phyloP scores from a whole-genome alignment of 2,888 invertebrate species.

The Chesias legatella region DNA sequence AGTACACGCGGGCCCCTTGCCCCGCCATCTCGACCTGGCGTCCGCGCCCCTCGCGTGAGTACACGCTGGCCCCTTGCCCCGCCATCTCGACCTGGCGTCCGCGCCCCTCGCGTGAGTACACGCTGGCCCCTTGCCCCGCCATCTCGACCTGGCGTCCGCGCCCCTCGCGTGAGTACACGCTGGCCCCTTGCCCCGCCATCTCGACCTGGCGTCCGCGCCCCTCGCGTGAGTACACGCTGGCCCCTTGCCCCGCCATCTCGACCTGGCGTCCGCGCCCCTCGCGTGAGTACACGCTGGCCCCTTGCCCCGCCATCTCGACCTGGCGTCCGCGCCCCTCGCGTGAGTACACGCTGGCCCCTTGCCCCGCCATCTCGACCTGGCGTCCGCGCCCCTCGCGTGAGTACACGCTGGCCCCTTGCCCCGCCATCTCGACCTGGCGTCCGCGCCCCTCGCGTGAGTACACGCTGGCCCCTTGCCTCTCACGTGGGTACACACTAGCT shows the following conservation, averaged over 20 bases:
- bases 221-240: constrained; percentile 35
- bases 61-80: constrained; percentile 62
- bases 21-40: constrained; percentile 77
- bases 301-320: constrained; percentile 33
- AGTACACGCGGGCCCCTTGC: constrained; percentile 46
- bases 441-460: constrained; percentile 31
- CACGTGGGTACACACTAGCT: constrained; percentile 20
- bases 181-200: constrained; percentile 65
- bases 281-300: constrained; percentile 44
- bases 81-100: constrained; percentile 74
- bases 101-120: constrained; percentile 20
- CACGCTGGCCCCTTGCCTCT: too few species aligned
- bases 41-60: constrained; percentile 29
- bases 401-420: too few species aligned
- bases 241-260: constrained; percentile 50
- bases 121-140: too few species aligned
- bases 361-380: constrained; percentile 79
- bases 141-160: constrained; percentile 8
- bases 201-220: too few species aligned
- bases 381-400: constrained; percentile 37
- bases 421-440: constrained; percentile 75
- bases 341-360: constrained; percentile 51
- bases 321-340: too few species aligned
- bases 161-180: constrained; percentile 15
- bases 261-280: too few species aligned